A percentile compares a stretch with the other conserved stretches of the same genome.
Evolutionary conservation across 2,888 invertebrate genomes (phyloP).

Genomic region (Amiota minor): DNA sequence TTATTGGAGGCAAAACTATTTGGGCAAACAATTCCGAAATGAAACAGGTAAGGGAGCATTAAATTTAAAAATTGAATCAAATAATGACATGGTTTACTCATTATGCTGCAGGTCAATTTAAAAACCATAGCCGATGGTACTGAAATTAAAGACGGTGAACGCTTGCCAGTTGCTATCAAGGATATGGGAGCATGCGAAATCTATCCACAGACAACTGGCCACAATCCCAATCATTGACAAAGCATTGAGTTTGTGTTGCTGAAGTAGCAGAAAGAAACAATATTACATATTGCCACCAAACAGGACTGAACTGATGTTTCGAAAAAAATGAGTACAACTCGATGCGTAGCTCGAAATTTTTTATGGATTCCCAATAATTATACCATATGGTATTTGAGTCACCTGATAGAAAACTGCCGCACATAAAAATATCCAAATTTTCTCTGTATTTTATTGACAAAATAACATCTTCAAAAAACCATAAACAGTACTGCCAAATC

Average conservation of each 20-base stretch:
- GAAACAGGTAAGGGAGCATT: constrained; percentile 80
- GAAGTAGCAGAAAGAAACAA: not conserved
- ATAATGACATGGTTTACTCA: not conserved
- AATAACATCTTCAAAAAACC: too few relatives aligned
- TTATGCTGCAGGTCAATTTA: constrained; percentile 62
- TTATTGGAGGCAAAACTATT: constrained; percentile 97
- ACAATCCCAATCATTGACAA: constrained; percentile 88
- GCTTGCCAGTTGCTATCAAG: constrained; percentile 94
- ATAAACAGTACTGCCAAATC: too few relatives aligned
- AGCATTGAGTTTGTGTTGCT: constrained; percentile 52
- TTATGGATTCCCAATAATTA: constrained; percentile 77
- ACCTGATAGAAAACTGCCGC: too few relatives aligned
- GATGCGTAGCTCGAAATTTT: too few relatives aligned
- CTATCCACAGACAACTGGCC: constrained; percentile 98
- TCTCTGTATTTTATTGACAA: too few relatives aligned
- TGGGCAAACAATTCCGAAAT: constrained; percentile 99
- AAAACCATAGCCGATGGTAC: constrained; percentile 74
- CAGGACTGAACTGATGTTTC: too few relatives aligned
- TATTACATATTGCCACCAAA: too few relatives aligned
- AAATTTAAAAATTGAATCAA: not conserved
- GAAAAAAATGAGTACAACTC: too few relatives aligned
- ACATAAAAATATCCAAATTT: too few relatives aligned
- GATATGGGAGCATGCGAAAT: constrained; percentile 99
- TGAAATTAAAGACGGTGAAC: constrained; percentile 91
- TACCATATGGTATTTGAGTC: not conserved